A percentile compares a stretch with the other conserved stretches of the same genome.
phyloP scores from a whole-genome alignment of 1,140 invertebrate species.

The Neodiprion pinetum region DNA sequence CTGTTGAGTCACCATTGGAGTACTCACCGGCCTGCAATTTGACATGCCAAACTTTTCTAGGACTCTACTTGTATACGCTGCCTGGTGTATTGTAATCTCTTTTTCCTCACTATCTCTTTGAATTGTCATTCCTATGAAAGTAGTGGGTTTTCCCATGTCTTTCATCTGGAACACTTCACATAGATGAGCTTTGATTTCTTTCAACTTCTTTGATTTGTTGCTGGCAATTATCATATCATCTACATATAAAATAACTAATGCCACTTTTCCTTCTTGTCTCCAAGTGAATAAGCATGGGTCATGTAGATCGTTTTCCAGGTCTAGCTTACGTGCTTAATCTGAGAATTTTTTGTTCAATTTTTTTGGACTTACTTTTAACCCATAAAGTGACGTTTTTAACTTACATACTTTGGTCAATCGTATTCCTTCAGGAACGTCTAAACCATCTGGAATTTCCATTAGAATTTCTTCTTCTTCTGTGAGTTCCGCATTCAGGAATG shows the following conservation, averaged over 20 bases:
- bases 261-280: not conserved
- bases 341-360: conserved; percentile 30
- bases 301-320: conserved; percentile 25
- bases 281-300: conserved; percentile 16
- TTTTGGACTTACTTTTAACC: conserved; percentile 30
- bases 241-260: conserved; percentile 21
- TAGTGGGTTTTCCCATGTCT: conserved; percentile 28
- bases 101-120: conserved; percentile 24
- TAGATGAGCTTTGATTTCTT: conserved; percentile 24
- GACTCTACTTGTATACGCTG: conserved; percentile 27
- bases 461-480: conserved; percentile 28
- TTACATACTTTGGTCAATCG: conserved; percentile 28
- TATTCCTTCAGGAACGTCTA: conserved; percentile 12
- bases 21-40: conserved; percentile 40
- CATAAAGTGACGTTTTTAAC: conserved; percentile 28
- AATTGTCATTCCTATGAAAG: conserved; percentile 25
- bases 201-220: conserved; percentile 21
- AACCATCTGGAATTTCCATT: conserved; percentile 35
- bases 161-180: conserved; percentile 27
- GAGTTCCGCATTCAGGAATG: conserved; percentile 36
- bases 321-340: conserved; percentile 24
- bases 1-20: conserved; percentile 34
- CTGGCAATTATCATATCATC: conserved; percentile 30
- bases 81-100: conserved; percentile 17
- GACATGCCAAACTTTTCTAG: conserved; percentile 40